Conservation (phyloP, 2,888 invertebrate genomes). For the Poecilobothrus nobilitatus region DNA sequence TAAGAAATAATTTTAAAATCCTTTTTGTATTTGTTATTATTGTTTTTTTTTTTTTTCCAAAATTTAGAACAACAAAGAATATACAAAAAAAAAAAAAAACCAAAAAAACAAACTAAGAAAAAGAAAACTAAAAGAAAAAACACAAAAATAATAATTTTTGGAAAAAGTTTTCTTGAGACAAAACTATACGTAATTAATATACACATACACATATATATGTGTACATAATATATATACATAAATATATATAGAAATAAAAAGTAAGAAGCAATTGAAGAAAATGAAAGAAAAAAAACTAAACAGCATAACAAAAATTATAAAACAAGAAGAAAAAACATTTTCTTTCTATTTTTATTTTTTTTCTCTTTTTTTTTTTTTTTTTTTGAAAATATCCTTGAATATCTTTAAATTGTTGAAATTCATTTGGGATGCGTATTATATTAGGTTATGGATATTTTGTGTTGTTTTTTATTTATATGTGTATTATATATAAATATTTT, state of each 20-base stretch:
- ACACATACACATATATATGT: background rate
- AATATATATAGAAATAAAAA: background rate
- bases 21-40: no score
- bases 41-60: no score
- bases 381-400: background rate
- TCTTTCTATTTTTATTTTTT: background rate
- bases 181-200: background rate
- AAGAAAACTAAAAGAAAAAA: no score
- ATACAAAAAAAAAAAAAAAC: no score
- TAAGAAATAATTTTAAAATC: no score
- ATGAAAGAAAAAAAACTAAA: background rate
- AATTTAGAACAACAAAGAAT: no score
- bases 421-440: slow-evolving; percentile 6
- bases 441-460: background rate
- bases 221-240: no score
- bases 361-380: no score
- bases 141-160: no score
- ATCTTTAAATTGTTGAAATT: background rate
- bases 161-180: slow-evolving; percentile 1
- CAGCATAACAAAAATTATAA: background rate
- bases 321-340: background rate
- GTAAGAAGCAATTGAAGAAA: background rate
- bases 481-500: background rate
- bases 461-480: background rate
- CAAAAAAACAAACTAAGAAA: no score